phyloP scores from a whole-genome alignment of 2,888 invertebrate genomes.

The Acanthacorydalis orientalis region DNA sequence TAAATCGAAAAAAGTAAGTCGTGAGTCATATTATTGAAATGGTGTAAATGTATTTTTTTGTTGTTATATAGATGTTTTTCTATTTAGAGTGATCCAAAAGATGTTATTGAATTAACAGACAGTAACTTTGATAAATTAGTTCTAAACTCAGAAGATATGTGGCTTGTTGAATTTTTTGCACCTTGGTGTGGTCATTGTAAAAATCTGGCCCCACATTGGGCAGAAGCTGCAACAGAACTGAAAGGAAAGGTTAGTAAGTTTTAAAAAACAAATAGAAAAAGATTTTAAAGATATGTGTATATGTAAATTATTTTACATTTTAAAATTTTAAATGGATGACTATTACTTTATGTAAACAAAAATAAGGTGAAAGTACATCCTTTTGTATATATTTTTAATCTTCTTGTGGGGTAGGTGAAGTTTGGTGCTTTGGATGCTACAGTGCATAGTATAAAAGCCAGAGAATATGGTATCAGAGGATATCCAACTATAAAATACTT shows the following conservation, averaged over 20 bases:
- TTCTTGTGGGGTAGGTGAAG: conserved; percentile 51
- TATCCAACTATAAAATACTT: conserved; percentile 96
- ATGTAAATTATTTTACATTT: no score
- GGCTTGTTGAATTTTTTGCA: conserved; percentile 97
- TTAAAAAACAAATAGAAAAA: not conserved
- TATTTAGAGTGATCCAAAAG: conserved; percentile 24
- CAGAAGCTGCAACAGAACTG: conserved; percentile 80
- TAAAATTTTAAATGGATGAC: no score
- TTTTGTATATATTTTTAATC: no score
- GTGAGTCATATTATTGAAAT: not conserved
- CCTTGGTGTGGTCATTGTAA: conserved; percentile 97
- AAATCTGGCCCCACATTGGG: conserved; percentile 92
- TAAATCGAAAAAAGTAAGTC: not conserved
- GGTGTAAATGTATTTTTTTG: not conserved
- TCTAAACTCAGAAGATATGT: conserved; percentile 82
- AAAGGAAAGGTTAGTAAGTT: conserved; percentile 64
- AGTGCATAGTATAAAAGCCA: conserved; percentile 65
- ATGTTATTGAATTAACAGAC: conserved; percentile 89
- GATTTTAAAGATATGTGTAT: no score
- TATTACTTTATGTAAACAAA: no score
- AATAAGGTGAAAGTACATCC: no score
- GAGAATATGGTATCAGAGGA: conserved; percentile 74
- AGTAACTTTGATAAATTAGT: conserved; percentile 88
- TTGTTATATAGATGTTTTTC: conserved; percentile 6
- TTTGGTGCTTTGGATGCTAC: conserved; percentile 95